Percentiles rank a stretch among this genome's conserved stretches.
These are phyloP conservation scores for Holothuria glaberrima DNA, from an alignment of 35 echinoderm and acorn worm genomes.

Conservation along the genomic window DNA sequence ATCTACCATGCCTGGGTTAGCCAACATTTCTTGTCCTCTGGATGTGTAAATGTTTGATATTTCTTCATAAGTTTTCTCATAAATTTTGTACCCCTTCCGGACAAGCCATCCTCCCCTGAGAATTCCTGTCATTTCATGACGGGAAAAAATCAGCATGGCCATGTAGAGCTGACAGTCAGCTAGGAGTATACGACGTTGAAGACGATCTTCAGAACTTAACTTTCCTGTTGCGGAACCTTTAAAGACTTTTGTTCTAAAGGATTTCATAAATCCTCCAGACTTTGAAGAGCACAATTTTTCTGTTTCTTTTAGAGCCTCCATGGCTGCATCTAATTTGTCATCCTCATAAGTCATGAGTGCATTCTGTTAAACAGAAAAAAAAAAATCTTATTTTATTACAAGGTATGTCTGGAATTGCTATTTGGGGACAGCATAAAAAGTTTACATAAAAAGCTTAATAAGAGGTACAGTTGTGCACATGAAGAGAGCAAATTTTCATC, in stretches of 20 bases:
- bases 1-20: conserved; percentile 50
- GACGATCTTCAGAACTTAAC: conserved; percentile 79
- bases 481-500: too few species aligned
- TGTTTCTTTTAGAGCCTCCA: conserved; percentile 89
- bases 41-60: conserved; percentile 73
- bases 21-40: conserved; percentile 70
- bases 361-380: conserved; percentile 74
- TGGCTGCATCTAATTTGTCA: conserved; percentile 87
- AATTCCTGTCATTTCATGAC: conserved; percentile 71
- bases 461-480: too few species aligned
- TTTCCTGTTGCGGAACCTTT: conserved; percentile 19
- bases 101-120: conserved; percentile 85
- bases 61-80: conserved; percentile 93
- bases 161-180: conserved; percentile 98
- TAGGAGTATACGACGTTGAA: conserved; percentile 76
- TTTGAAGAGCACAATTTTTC: conserved; percentile 86
- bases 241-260: conserved; percentile 78
- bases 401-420: too few species aligned
- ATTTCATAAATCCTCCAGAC: conserved; percentile 77
- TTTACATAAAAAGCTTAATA: too few species aligned
- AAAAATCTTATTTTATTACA: background rate
- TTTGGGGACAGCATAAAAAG: too few species aligned
- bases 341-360: conserved; percentile 98
- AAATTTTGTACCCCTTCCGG: conserved; percentile 95
- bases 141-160: conserved; percentile 89